Base-by-base conservation (phyloP, 2,888 invertebrate species). In the Catotricha subobsoleta region DNA sequence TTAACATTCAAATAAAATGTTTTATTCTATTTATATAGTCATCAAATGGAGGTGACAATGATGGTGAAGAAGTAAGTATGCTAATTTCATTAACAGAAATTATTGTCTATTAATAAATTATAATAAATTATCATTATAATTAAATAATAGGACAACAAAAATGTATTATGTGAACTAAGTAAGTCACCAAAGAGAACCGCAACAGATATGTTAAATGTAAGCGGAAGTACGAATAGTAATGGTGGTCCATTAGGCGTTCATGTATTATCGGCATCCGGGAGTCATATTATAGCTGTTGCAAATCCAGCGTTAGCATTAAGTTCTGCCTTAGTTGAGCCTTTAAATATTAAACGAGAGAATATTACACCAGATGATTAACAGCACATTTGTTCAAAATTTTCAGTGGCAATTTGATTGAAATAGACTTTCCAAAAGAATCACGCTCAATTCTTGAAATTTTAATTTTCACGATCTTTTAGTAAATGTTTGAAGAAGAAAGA, bases 231-330 rank as follows among this genome's bases (percentile, higher is more conserved):
- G 23, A 36, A 36, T 36, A 15, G n/a, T 15, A 36, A 36, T 23
- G 36, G 25, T 23, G 36, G 36, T 12, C 25, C 36, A 23, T 16
- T 52, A 3, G 59, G 74, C 19, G 74, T 77, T 1, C 73, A 83
- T 67, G 77, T 87, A 46, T 82, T 87, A 45, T 81, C 86, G 0
- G 78, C 84, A 1, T 75, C 84, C 12, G 86, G 84, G 0, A 81
- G 81, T 58, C 81, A 82, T 58, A 87, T 87, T 54, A 87, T 87
- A 50, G 87, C 87, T 0, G 86, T 87, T 1, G 82, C 86, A 18
- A 86, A 87, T 68, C 87, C 87, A 12, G 86, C 86, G 2, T 64
- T 86, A 48, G 76, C 74, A 13, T 66, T 76, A 57, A 71, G 72
- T 44, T 64, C 70, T 6, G 58, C 62, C 0, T 47, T 63, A 10